Conservation (phyloP, 2,113 vertebrate species). For the Pelecanus crispus region DNA sequence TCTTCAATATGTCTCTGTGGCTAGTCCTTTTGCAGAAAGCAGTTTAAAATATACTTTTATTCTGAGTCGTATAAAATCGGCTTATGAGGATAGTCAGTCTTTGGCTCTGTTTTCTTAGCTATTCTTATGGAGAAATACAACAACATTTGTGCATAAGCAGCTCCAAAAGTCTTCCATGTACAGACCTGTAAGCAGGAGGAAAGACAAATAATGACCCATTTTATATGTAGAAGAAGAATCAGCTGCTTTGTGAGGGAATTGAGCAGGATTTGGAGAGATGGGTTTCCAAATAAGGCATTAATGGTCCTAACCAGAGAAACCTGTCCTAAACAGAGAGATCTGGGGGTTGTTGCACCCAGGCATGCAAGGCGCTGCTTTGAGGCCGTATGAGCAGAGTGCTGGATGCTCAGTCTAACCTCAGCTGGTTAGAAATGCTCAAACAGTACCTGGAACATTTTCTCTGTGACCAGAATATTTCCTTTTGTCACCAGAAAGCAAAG, state of each 20-base stretch:
- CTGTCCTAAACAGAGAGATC: background rate
- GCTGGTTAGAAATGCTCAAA: background rate
- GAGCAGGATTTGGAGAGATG: background rate
- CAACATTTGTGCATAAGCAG: background rate
- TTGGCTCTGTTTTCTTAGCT: background rate
- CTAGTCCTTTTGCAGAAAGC: background rate
- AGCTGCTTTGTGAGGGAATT: background rate
- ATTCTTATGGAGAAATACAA: background rate
- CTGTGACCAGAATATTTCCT: background rate
- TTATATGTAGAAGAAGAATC: background rate
- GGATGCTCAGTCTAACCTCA: background rate
- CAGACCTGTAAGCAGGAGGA: background rate
- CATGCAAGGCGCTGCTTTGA: background rate
- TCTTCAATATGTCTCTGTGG: background rate
- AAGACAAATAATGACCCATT: background rate
- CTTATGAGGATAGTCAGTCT: background rate
- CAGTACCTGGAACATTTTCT: background rate
- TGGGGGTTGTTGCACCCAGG: background rate
- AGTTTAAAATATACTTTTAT: background rate
- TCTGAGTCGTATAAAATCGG: background rate
- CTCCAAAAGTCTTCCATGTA: background rate
- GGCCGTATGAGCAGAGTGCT: background rate
- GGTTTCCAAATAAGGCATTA: background rate
- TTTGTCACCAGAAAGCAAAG: background rate
- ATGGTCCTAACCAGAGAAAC: background rate